phyloP scores from a whole-genome alignment of 2,888 invertebrate genomes.

The Plemyria rubiginata region DNA sequence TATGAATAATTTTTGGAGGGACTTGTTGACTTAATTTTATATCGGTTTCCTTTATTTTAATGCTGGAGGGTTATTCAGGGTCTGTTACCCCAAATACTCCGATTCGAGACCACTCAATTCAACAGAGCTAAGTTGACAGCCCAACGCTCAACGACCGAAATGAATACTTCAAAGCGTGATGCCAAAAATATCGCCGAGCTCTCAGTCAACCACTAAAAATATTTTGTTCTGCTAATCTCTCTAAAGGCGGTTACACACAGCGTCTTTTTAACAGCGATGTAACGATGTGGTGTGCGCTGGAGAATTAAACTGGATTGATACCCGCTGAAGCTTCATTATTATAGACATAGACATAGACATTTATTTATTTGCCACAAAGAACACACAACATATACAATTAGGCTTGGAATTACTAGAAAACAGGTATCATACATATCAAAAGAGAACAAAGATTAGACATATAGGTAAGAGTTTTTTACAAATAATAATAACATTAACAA shows the following conservation, averaged over 20 bases:
- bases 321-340: too few species aligned
- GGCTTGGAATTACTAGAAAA: too few species aligned
- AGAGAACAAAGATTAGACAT: too few species aligned
- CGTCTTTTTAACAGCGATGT: not conserved
- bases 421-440: too few species aligned
- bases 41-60: conserved; percentile 66
- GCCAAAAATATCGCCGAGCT: not conserved
- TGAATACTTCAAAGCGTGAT: not conserved
- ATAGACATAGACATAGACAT: too few species aligned
- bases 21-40: conserved; percentile 84
- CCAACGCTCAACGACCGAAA: not conserved
- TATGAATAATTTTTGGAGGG: conserved; percentile 80
- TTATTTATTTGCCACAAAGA: too few species aligned
- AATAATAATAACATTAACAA: too few species aligned
- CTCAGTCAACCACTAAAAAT: not conserved
- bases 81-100: conserved; percentile 16
- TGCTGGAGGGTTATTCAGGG: conserved; percentile 34
- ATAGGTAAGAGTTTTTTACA: too few species aligned
- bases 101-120: conserved; percentile 8
- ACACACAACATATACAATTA: too few species aligned
- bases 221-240: not conserved
- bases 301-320: too few species aligned
- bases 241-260: not conserved
- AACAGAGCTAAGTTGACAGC: not conserved
- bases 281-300: too few species aligned